phyloP scores from a whole-genome alignment of 2,797 vertebrate species.

The Channa striata region DNA sequence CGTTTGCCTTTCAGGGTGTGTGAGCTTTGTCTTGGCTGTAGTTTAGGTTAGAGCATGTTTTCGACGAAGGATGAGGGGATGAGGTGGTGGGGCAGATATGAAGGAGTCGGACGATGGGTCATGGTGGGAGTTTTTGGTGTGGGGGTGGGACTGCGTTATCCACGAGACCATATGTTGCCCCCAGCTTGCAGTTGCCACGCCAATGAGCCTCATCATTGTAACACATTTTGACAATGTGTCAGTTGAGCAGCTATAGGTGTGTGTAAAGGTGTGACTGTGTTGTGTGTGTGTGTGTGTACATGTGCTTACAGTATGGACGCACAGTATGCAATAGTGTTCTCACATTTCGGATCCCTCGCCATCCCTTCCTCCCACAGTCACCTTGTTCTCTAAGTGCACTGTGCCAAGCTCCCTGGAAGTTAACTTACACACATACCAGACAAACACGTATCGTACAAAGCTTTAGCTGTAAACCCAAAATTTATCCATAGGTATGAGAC shows the following conservation, averaged over 20 bases:
- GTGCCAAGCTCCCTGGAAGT: slow-evolving; percentile 71
- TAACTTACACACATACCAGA: slow-evolving; percentile 23
- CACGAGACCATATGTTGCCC: slow-evolving; percentile 86
- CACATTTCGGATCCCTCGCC: slow-evolving; percentile 80
- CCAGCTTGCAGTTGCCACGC: slow-evolving; percentile 87
- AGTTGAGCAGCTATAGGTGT: slow-evolving; percentile 76
- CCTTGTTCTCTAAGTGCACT: slow-evolving; percentile 73
- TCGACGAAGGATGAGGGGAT: slow-evolving; percentile 32
- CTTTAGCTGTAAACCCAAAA: neutral
- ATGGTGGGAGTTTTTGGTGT: slow-evolving; percentile 42
- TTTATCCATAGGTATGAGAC: neutral
- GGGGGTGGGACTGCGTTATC: slow-evolving; percentile 45
- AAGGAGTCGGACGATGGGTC: slow-evolving; percentile 28
- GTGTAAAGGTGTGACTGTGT: slow-evolving; percentile 60
- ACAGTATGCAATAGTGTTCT: slow-evolving; percentile 60
- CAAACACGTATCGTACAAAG: neutral
- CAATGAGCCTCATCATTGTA: slow-evolving; percentile 84
- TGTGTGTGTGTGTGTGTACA: slow-evolving; percentile 28
- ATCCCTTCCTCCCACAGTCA: slow-evolving; percentile 77
- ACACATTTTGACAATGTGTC: slow-evolving; percentile 90
- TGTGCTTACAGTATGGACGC: neutral
- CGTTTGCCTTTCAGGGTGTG: slow-evolving; percentile 43
- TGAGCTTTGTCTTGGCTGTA: slow-evolving; percentile 55
- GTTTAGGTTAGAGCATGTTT: slow-evolving; percentile 52
- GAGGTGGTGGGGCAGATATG: slow-evolving; percentile 19